Evolutionary conservation across 2,797 vertebrate genomes (phyloP), one percentile per base, ranked within the genome.

Genomic region (Gadopsis bispinosus): DNA sequence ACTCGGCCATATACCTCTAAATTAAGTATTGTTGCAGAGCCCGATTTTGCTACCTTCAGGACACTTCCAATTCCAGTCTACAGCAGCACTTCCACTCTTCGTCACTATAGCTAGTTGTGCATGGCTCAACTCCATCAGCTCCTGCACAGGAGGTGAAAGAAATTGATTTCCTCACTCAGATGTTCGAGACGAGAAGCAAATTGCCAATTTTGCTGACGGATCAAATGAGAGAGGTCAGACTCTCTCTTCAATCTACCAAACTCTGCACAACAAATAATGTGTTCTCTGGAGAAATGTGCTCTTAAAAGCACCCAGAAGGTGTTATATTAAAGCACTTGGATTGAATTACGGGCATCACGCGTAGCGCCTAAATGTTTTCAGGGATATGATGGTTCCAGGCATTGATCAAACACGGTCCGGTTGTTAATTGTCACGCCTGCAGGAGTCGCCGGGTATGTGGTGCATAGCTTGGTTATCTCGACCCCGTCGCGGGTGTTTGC

Each of bases 181-280:
- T 16, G 60, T 73, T 65, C 67, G 37, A 60, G 53, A 63, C 3
- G 0, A 54, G 75, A 73, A 53, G 69, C 73, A 86, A 86, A 81
- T 86, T 86, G 73, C 35, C 80, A 79, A 68, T 80, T 87, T 71
- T 62, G 50, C 45, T 26, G 88, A 77, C 39, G 11, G 72, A 75
- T 72, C 39, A 78, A 70, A 84, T 31, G 33, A 73, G 72, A 67
- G 41, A 48, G 60, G 73, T 22, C 68, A 13, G 63, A 59, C 50
- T 51, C 53, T 43, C 55, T 53, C 39, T 69, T 72, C 41, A 64
- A 29, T 79, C 54, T 26, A 9, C 17, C 31, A 29, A 50, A 74
- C 10, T 20, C 45, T 41, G 16, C 66, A 62, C 45, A 55, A 67
- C n/a, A 64, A 79, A 77, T 37, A 29, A 22, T 2, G 13, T 6